These are phyloP conservation scores for Platynereis dumerilii DNA, from an alignment of 2,888 invertebrate genomes.

Conservation along the genomic window DNA sequence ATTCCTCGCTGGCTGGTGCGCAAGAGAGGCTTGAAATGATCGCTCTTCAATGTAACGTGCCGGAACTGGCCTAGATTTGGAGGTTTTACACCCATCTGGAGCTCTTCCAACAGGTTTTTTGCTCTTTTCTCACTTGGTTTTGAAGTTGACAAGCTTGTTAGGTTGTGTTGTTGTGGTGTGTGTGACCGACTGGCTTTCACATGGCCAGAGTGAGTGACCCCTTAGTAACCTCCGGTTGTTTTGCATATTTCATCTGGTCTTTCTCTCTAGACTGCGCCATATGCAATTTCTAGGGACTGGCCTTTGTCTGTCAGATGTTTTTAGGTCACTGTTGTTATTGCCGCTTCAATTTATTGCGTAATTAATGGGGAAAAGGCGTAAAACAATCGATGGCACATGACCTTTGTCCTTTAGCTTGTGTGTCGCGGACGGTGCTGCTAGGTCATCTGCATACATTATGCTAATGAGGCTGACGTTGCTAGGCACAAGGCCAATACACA, in stretches of 20 bases:
- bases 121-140: no score
- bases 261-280: no score
- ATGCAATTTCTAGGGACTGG: background rate
- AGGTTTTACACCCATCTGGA: no score
- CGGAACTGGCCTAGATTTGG: no score
- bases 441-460: constrained; percentile 58
- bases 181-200: constrained; percentile 20
- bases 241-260: background rate
- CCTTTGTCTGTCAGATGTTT: no score
- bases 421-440: constrained; percentile 40
- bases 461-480: constrained; percentile 41
- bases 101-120: no score
- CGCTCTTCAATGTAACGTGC: no score
- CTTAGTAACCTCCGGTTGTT: constrained; percentile 22
- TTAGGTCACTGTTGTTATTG: background rate
- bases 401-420: constrained; percentile 55
- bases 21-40: no score
- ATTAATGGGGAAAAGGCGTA: constrained; percentile 1
- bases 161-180: background rate
- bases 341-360: background rate
- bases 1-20: constrained; percentile 3
- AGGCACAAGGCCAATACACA: constrained; percentile 15
- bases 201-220: constrained; percentile 25
- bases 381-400: constrained; percentile 42
- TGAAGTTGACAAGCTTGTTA: no score